Conservation (phyloP, 2,888 invertebrate species). For the Patella caerulea region DNA sequence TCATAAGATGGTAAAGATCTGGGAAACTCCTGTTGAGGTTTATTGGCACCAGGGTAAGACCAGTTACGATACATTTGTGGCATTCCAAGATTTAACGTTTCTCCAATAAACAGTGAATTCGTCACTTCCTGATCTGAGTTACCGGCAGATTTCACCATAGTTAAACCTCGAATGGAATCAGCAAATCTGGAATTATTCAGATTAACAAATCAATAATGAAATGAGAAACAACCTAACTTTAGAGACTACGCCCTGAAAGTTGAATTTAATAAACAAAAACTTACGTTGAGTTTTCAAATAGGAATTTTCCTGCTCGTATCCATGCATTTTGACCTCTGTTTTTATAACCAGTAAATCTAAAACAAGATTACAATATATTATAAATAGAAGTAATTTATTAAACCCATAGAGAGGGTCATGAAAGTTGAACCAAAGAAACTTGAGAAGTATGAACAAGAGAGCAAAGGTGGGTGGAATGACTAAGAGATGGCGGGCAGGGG, state of each 20-base stretch:
- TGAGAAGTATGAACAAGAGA: no score
- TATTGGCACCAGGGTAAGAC: neutral
- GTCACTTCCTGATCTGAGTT: slow-evolving; percentile 21
- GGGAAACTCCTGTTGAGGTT: neutral
- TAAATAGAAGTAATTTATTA: no score
- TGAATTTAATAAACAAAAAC: neutral
- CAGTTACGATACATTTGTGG: neutral
- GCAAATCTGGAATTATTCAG: slow-evolving; percentile 26
- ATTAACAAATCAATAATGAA: no score
- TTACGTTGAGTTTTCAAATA: slow-evolving; percentile 30
- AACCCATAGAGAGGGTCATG: no score
- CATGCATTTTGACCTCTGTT: slow-evolving; percentile 31
- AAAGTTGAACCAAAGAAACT: no score
- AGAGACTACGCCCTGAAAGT: no score
- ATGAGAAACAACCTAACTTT: no score
- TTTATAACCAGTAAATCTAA: slow-evolving; percentile 26
- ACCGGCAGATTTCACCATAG: slow-evolving; percentile 17
- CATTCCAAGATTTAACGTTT: slow-evolving; percentile 30
- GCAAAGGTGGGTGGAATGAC: no score
- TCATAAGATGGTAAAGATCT: neutral
- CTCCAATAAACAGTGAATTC: slow-evolving; percentile 29
- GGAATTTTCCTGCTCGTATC: slow-evolving; percentile 25
- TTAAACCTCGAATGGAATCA: slow-evolving; percentile 22
- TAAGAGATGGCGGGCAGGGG: no score
- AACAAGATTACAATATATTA: neutral